Evolutionary conservation across 2,113 vertebrate genomes (phyloP), one percentile per base, ranked within the genome.

Genomic region (Catharus fuscescens): DNA sequence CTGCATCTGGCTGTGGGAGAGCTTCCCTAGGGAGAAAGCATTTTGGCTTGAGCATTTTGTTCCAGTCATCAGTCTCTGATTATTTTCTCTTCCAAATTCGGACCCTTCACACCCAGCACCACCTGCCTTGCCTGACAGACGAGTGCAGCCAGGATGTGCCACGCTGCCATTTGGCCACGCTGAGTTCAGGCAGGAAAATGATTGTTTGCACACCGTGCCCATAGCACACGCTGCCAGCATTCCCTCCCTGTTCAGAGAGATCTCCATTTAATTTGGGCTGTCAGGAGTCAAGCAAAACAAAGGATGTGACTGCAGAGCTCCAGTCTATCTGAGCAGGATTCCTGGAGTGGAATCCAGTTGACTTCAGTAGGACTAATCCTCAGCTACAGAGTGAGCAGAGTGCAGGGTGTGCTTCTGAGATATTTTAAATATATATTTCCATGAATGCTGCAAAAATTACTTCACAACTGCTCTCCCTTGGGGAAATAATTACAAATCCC

Each of bases 21-120:
- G 62, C 60, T 87, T 93, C 71, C 84, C 78, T 14, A 36, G 76
- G 76, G 71, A 94, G 45, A 56, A 95, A 86, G 48, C 34, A 79
- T 86, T 92, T 85, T 82, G 80, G 54, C 78, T 90, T 62, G 45
- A 82, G 81, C 42, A 65, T 70, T 93, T 94, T 82, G 32, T 89
- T 91, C 81, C 94, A 80, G 38, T 71, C 87, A 93, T 70, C 52
- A 59, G n/a, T 29, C 64, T 86, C 59, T 1, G 7, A 56, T 67
- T 79, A 86, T 83, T 88, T 95, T 82, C 47, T 77, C 47, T 66
- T 92, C 92, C 86, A 91, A 90, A 93, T 91, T 44, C 44, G 19
- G 71, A 60, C 47, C 79, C 67, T 67, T 86, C 66, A 73, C 52
- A 83, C 90, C 86, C 76, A 79, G 48, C 73, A 90, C 80, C 86